A percentile compares a stretch with the other conserved stretches of the same genome.
phyloP scores from a whole-genome alignment of 2,888 invertebrate species.

The Leptopilina myrica region DNA sequence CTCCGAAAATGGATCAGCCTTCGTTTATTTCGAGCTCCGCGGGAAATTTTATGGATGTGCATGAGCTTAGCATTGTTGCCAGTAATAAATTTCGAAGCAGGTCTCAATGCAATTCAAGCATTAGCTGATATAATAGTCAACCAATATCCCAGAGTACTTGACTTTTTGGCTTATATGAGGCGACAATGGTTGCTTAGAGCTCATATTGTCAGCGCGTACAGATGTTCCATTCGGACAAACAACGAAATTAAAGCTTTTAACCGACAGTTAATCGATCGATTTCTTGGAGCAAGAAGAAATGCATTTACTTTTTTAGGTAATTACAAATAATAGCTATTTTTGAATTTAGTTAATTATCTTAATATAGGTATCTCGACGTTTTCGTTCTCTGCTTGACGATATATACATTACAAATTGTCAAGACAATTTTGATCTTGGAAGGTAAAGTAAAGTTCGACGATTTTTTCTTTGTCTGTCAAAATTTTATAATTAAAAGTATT shows the following conservation, averaged over 20 bases:
- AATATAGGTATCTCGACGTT: neutral
- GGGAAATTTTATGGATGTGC: neutral
- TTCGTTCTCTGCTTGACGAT: too few species aligned
- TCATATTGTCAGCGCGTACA: neutral
- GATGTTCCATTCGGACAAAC: neutral
- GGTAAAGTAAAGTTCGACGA: too few species aligned
- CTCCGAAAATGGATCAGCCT: neutral
- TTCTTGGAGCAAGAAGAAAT: neutral
- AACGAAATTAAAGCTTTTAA: neutral
- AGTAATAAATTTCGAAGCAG: neutral
- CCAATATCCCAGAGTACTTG: neutral
- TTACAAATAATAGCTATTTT: neutral
- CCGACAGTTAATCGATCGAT: neutral
- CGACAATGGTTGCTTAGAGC: neutral
- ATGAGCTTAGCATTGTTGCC: neutral
- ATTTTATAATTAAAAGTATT: too few species aligned
- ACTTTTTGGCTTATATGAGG: neutral
- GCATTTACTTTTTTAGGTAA: neutral
- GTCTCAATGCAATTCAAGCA: neutral
- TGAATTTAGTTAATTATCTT: neutral
- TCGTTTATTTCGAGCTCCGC: neutral
- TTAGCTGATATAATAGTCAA: neutral
- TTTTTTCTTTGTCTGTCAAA: too few species aligned
- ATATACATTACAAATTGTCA: too few species aligned
- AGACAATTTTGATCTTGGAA: too few species aligned